Evolutionary conservation across 2,113 vertebrate genomes (phyloP).

Genomic region (Helogale parvula): DNA sequence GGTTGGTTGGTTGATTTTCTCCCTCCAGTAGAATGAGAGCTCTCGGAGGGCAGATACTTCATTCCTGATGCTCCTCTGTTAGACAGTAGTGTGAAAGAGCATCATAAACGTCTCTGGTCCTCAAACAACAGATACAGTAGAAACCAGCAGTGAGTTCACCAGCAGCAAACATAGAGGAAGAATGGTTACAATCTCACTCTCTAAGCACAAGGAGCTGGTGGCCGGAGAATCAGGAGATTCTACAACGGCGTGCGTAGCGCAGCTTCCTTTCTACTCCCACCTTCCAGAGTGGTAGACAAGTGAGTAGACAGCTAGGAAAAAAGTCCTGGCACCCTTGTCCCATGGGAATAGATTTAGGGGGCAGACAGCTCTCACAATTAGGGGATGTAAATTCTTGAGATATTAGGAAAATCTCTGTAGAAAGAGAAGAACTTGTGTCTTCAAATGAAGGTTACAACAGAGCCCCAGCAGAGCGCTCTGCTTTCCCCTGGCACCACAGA

Average conservation of each 20-base stretch:
- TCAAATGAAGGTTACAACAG: not conserved
- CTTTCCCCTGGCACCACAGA: not conserved
- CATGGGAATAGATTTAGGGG: not conserved
- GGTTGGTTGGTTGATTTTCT: not conserved
- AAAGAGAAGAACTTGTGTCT: not conserved
- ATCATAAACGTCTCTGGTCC: not conserved
- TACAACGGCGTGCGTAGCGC: not conserved
- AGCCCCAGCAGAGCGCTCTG: not conserved
- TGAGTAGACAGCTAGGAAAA: not conserved
- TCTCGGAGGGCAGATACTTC: not conserved
- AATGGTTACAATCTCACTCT: not conserved
- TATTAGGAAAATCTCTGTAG: not conserved
- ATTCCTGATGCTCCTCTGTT: not conserved
- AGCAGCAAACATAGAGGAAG: not conserved
- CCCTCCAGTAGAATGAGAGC: not conserved
- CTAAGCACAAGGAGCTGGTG: not conserved
- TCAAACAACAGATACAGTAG: not conserved
- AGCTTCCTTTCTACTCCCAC: not conserved
- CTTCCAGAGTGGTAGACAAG: not conserved
- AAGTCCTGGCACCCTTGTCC: not conserved
- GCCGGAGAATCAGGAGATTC: not conserved
- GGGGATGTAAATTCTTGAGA: not conserved
- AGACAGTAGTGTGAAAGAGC: not conserved
- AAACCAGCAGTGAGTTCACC: not conserved
- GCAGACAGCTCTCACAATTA: not conserved